These are phyloP conservation scores for Lanius collurio DNA, from an alignment of 2,113 vertebrate species.

Conservation along the genomic window DNA sequence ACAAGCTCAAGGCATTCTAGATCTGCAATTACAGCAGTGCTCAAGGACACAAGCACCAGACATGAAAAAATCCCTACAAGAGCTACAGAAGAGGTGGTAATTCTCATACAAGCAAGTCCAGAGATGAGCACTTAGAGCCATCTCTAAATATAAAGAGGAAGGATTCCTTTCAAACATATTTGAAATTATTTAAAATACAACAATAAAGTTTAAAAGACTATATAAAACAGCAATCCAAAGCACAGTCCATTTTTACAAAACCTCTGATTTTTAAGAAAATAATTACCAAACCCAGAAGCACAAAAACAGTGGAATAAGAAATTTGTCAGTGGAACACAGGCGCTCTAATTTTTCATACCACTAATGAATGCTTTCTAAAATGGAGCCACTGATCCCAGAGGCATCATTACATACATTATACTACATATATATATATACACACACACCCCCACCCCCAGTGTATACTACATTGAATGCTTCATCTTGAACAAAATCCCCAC, in stretches of 20 bases:
- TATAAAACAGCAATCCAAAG: background rate
- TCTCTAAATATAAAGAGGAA: background rate
- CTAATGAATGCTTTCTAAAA: background rate
- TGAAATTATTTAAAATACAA: background rate
- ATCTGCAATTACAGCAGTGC: background rate
- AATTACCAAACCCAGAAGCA: background rate
- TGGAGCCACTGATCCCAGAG: background rate
- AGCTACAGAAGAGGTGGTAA: background rate
- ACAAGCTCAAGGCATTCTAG: background rate
- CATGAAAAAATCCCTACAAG: background rate
- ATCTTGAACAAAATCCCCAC: background rate
- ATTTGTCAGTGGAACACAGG: background rate
- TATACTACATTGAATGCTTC: rapidly evolving
- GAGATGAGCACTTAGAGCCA: background rate
- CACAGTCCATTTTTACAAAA: background rate
- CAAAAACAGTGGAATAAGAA: background rate
- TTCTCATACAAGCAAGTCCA: background rate
- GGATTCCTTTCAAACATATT: background rate
- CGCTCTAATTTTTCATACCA: background rate
- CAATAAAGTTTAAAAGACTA: background rate
- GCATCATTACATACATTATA: background rate
- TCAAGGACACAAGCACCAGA: background rate
- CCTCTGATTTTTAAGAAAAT: background rate
- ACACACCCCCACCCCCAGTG: too few relatives aligned
- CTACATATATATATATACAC: too few relatives aligned